A percentile compares a stretch with the other conserved stretches of the same genome.
phyloP scores from a whole-genome alignment of 2,888 invertebrate species.

The Conops quadrifasciatus region DNA sequence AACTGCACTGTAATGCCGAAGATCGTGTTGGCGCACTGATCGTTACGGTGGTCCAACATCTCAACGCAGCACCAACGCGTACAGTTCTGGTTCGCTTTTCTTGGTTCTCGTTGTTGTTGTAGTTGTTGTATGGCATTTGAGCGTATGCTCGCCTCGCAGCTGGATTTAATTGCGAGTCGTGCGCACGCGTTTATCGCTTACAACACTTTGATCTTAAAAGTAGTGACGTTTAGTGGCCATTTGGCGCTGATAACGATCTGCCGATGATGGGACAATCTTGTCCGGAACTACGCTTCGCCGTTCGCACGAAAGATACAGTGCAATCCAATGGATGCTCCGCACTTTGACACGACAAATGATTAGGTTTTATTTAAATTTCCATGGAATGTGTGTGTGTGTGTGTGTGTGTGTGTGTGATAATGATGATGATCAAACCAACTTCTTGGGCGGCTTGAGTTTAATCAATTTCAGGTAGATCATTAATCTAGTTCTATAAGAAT shows the following conservation, averaged over 20 bases:
- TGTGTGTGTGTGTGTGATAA: too few relatives aligned
- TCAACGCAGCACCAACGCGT: conserved; percentile 4
- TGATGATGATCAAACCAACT: too few relatives aligned
- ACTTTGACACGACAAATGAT: conserved; percentile 1
- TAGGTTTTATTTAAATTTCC: neutral
- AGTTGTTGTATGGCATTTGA: conserved; percentile 21
- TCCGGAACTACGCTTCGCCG: conserved; percentile 55
- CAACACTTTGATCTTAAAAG: conserved; percentile 64
- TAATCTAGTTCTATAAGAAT: too few relatives aligned
- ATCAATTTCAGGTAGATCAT: too few relatives aligned
- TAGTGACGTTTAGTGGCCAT: conserved; percentile 64
- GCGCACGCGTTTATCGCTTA: conserved; percentile 53
- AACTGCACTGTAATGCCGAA: neutral
- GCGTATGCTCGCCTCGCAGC: conserved; percentile 46
- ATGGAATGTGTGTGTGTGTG: neutral
- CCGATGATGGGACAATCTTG: conserved; percentile 62
- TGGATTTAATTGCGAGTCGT: conserved; percentile 59
- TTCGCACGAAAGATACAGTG: neutral
- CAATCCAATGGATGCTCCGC: neutral
- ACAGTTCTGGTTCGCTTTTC: neutral
- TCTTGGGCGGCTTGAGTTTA: too few relatives aligned
- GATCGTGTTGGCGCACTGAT: conserved; percentile 13
- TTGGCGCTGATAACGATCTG: conserved; percentile 62
- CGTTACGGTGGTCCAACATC: conserved; percentile 29
- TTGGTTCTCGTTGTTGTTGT: neutral